Base-by-base conservation (phyloP, 1,140 invertebrate species). In the Latrodectus geometricus region DNA sequence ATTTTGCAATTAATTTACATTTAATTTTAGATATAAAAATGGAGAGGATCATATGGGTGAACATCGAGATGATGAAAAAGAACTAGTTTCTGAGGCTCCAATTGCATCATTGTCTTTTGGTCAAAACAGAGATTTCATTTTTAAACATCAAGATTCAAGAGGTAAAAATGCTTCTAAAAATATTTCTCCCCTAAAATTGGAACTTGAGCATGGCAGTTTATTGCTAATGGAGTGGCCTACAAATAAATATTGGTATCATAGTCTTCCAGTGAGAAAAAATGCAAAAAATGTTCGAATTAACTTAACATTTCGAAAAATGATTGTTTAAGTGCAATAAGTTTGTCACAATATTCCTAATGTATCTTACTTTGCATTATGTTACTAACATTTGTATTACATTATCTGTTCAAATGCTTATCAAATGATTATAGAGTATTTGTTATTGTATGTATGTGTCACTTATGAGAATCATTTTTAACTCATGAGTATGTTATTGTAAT, bases 181-280 rank as follows among this genome's bases (percentile, higher is more conserved):
- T 20, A 89, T 91, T 50, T 87, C 93, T 91, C 66, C 91, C 91
- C 92, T 94, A 4, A 94, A 93, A 90, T 89, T 95, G 12, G 90
- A 91, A 77, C 90, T 95, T 74, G 92, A 93, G 88, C 92, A 94
- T 91, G 94, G 94, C 4, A 94, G 94, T 90, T 88, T 95, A 20
- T 89, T 95, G 56, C 88, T 95, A 66, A 95, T 95, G 94, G 94
- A 95, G 89, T 92, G 92, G n/a, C 94, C 95, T 3, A 95, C 94
- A 9, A 95, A 95, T 89, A 90, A 92, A 73, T 91, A 92, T 88
- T 95, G 95, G 94, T 95, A 95, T 90, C 94, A 95, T 90, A 93
- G 93, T 50, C 90, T 95, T 84, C 95, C 95, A 0, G 90, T 90
- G 9, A 90, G 94, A 50, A 94, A 94, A 90, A 92, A 90, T 86